These are phyloP conservation scores for Zosterops japonicus DNA, from an alignment of 2,113 vertebrate genomes.

Conservation along the genomic window DNA sequence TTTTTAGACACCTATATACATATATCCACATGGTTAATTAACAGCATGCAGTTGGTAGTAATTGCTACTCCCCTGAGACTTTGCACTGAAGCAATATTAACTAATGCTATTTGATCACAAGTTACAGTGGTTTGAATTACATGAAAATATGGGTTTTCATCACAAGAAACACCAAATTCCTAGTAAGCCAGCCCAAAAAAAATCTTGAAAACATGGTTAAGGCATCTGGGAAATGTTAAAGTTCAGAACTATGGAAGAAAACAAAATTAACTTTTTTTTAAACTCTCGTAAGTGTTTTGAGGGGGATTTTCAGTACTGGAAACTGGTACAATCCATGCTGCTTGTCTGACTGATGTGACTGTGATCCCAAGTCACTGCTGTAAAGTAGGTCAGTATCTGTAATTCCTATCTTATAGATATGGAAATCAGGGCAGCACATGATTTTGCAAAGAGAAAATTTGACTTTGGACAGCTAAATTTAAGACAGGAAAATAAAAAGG, in stretches of 20 bases:
- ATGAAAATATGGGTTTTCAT: background rate
- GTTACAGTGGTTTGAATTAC: background rate
- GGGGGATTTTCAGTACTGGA: background rate
- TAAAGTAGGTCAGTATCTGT: conserved; percentile 18
- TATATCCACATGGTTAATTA: background rate
- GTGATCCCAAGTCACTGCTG: background rate
- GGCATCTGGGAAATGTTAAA: background rate
- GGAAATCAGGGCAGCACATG: background rate
- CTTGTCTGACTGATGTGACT: background rate
- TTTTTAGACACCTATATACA: background rate
- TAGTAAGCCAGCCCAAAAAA: background rate
- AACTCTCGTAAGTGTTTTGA: background rate
- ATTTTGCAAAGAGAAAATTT: background rate
- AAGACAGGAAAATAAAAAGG: background rate
- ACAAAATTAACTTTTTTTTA: background rate
- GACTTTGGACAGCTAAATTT: background rate
- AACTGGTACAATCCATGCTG: background rate
- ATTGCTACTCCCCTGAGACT: background rate
- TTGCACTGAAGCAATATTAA: background rate
- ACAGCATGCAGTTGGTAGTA: background rate
- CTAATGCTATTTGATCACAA: background rate
- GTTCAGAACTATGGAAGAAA: background rate
- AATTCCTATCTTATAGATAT: background rate
- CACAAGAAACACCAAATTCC: background rate
- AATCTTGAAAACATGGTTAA: background rate